These are phyloP conservation scores for Channallabes apus DNA, from an alignment of 2,797 vertebrate genomes.

Conservation along the genomic window DNA sequence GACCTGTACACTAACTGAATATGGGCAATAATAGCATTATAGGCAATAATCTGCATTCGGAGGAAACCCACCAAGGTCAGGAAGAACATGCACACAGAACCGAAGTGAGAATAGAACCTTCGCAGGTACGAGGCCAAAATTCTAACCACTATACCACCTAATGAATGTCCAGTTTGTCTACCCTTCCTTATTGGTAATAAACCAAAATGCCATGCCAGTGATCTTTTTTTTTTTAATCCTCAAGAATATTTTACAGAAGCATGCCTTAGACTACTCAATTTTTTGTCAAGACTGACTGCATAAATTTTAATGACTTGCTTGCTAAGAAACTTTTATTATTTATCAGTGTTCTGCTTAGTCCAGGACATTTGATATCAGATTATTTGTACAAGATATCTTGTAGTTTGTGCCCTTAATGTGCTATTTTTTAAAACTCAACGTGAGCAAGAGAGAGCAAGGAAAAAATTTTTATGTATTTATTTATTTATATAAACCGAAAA, in stretches of 20 bases:
- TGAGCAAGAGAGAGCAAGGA: background rate
- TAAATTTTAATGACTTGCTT: background rate
- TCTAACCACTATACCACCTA: too few species aligned
- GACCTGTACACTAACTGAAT: too few species aligned
- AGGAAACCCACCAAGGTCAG: too few species aligned
- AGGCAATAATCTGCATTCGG: too few species aligned
- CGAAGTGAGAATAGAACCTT: too few species aligned
- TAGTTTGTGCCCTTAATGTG: background rate
- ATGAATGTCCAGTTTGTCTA: background rate
- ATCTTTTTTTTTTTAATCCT: background rate
- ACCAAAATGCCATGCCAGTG: background rate
- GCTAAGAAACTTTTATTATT: too few species aligned
- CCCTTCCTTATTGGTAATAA: background rate
- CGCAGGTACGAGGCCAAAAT: too few species aligned
- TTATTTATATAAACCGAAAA: too few species aligned
- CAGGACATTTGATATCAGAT: background rate
- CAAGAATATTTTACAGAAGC: background rate
- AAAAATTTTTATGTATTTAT: too few species aligned
- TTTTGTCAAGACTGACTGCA: background rate
- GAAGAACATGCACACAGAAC: too few species aligned
- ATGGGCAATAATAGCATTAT: too few species aligned
- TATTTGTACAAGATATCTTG: background rate
- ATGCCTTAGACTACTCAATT: background rate
- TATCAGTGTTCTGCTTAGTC: background rate
- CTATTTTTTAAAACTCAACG: background rate